phyloP scores from a whole-genome alignment of 2,888 invertebrate genomes.

The Smittia sp. region DNA sequence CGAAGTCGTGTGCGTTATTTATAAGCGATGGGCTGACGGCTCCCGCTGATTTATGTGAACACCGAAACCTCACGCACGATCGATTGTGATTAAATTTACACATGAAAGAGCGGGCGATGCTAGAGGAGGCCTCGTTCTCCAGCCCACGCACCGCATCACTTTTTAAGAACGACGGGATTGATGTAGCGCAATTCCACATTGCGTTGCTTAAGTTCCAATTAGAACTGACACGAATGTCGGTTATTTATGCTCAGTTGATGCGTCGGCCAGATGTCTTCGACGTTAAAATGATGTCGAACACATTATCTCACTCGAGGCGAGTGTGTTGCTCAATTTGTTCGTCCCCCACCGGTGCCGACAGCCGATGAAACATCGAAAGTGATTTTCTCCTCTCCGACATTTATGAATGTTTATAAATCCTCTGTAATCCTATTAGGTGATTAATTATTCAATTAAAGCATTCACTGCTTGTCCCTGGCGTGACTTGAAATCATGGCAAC shows the following conservation, averaged over 20 bases:
- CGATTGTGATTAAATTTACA: conserved; percentile 14
- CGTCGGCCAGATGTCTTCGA: neutral
- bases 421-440: no score
- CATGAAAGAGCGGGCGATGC: neutral
- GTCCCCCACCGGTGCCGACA: no score
- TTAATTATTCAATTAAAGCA: no score
- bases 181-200: neutral
- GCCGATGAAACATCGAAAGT: no score
- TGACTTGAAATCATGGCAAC: no score
- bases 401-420: no score
- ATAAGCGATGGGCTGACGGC: neutral
- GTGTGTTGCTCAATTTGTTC: no score
- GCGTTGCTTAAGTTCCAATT: conserved; percentile 27
- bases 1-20: neutral
- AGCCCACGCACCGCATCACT: neutral
- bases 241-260: conserved; percentile 10
- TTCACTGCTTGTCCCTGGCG: no score
- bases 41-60: neutral
- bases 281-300: neutral
- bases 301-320: neutral
- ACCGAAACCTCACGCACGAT: neutral
- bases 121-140: neutral
- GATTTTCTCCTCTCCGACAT: no score
- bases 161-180: neutral
- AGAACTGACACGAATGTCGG: conserved; percentile 20